Evolutionary conservation across 2,888 invertebrate species (phyloP), one percentile per base, ranked within the genome.

Genomic region (Apotomis betuletana): DNA sequence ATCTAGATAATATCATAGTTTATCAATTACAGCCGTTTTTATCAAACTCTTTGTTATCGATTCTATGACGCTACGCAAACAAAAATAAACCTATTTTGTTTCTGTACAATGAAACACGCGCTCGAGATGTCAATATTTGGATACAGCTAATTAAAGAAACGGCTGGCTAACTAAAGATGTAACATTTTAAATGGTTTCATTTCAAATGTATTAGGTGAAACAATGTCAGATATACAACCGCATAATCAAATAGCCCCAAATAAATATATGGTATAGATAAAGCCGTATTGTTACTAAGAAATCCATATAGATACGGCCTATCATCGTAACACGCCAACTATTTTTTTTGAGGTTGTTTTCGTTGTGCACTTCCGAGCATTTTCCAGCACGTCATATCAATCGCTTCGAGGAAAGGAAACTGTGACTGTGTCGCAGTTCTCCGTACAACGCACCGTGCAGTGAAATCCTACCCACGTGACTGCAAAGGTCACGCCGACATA

Each of bases 391-490:
- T 75, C 73, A 75, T 65, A 68, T 41, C 54, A 58, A 52, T 67
- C 58, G 46, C 63, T 75, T 67, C 75, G 73, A 74, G 70, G 74
- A 77, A 71, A 55, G 75, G 49, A 75, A 74, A 74, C 70, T 67
- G 67, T 74, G 74, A 76, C 75, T 67, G 67, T 74, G 74, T 75
- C 75, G 75, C 82, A 80, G 80, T 75, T 80, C 83, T 79, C 62
- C 76, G 80, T 81, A 78, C 78, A 80, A 77, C 77, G 75, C 78
- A 80, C 81, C 79, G 79, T 81, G 81, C 84, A 82, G 76, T 80
- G 84, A 83, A 87, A 86, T 84, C 78, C 61, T n/a, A 77, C 77
- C 82, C 85, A 85, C 85, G 82, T 83, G 82, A 77, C 78, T 76
- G 63, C 74, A 82, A 85, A 85, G 84, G 85, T 85, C 85, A 81